phyloP scores from a whole-genome alignment of 2,797 vertebrate genomes.

The Sebastes jordani region DNA sequence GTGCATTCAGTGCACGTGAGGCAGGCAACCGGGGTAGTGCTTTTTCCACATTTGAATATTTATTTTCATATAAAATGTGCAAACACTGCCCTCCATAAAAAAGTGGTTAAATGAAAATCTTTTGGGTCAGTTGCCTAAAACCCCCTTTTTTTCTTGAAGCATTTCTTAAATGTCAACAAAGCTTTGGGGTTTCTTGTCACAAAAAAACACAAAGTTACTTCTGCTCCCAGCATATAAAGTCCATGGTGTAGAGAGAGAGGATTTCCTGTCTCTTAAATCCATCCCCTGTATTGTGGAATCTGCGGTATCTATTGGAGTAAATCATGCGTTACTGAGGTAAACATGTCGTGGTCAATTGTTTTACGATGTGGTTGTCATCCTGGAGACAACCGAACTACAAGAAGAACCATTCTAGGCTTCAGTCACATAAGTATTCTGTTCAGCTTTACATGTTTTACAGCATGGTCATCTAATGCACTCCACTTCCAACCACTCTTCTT shows the following conservation, averaged over 20 bases:
- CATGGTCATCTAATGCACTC: neutral
- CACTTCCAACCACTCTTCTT: neutral
- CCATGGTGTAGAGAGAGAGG: neutral
- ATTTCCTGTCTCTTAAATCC: conserved; percentile 19
- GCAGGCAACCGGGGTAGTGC: no score
- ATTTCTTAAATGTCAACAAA: neutral
- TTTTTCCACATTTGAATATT: no score
- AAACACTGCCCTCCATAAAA: conserved; percentile 12
- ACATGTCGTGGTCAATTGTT: conserved; percentile 10
- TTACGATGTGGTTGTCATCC: conserved; percentile 20
- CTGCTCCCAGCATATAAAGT: neutral
- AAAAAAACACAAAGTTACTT: neutral
- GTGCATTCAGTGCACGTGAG: no score
- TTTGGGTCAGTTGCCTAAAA: neutral
- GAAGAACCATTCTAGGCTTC: neutral
- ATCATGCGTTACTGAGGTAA: conserved; percentile 21
- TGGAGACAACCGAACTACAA: neutral
- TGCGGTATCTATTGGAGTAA: conserved; percentile 21
- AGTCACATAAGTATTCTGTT: neutral
- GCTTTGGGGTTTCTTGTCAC: neutral
- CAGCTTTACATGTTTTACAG: neutral
- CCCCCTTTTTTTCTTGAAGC: neutral
- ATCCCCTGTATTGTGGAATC: conserved; percentile 13
- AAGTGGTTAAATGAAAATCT: conserved; percentile 5
- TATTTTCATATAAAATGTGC: neutral